Conservation (phyloP, 1,140 invertebrate genomes). For the Papilio glaucus region DNA sequence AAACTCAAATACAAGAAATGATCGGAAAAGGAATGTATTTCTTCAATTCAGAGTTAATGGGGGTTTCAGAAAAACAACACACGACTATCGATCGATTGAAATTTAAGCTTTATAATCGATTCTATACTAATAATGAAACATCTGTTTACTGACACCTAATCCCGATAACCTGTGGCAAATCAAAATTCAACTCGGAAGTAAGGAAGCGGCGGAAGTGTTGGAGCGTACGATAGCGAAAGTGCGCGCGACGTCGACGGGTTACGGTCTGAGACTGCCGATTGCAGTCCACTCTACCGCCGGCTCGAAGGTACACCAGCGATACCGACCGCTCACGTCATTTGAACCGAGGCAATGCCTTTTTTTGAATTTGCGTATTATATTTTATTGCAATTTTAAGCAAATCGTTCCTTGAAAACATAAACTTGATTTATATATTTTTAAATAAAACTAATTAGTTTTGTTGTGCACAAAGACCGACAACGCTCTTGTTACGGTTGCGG, state of each 20-base stretch:
- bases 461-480: no score
- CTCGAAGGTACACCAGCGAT: conserved; percentile 30
- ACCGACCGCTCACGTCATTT: conserved; percentile 64
- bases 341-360: conserved; percentile 37
- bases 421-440: no score
- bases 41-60: no score
- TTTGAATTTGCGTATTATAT: not conserved
- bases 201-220: conserved; percentile 54
- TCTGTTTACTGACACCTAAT: not conserved
- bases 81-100: not conserved
- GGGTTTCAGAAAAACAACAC: not conserved
- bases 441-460: no score
- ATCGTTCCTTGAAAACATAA: not conserved
- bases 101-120: not conserved
- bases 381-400: no score
- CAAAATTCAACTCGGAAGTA: conserved; percentile 23
- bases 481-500: no score
- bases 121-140: not conserved
- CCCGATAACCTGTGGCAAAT: not conserved
- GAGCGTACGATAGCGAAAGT: conserved; percentile 73
- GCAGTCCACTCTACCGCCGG: conserved; percentile 34
- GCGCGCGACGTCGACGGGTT: conserved; percentile 68
- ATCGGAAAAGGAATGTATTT: not conserved
- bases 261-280: conserved; percentile 65
- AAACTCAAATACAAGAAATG: not conserved